Evolutionary conservation across 2,888 invertebrate species (phyloP).

Genomic region (Apodemia mormo): DNA sequence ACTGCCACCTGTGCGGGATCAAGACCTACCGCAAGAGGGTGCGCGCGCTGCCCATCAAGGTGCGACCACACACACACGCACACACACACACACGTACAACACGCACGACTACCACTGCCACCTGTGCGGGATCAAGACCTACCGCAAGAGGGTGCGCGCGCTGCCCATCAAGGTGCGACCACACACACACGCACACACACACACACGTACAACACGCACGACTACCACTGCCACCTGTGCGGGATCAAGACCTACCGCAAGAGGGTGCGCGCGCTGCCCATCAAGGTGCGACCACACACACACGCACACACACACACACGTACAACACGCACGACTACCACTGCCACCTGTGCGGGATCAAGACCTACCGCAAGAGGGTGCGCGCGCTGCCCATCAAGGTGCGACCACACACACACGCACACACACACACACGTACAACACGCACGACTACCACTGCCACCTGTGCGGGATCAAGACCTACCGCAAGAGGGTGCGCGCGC

Average conservation of each 20-base stretch:
- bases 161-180: too few species aligned
- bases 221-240: constrained; percentile 96
- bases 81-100: constrained; percentile 88
- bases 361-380: constrained; percentile 90
- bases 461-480: constrained; percentile 95
- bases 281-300: too few species aligned
- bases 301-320: constrained; percentile 47
- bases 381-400: too few species aligned
- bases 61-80: too few species aligned
- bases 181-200: too few species aligned
- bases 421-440: constrained; percentile 90
- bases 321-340: constrained; percentile 96
- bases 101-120: constrained; percentile 96
- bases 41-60: too few species aligned
- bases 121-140: constrained; percentile 94
- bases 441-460: constrained; percentile 95
- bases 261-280: constrained; percentile 53
- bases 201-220: constrained; percentile 95
- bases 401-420: too few species aligned
- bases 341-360: constrained; percentile 95
- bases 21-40: constrained; percentile 91
- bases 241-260: constrained; percentile 94
- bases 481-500: constrained; percentile 82
- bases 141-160: too few species aligned
- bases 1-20: constrained; percentile 95